Conservation (phyloP, 2,797 vertebrate genomes). For the Phataginus tricuspis region DNA sequence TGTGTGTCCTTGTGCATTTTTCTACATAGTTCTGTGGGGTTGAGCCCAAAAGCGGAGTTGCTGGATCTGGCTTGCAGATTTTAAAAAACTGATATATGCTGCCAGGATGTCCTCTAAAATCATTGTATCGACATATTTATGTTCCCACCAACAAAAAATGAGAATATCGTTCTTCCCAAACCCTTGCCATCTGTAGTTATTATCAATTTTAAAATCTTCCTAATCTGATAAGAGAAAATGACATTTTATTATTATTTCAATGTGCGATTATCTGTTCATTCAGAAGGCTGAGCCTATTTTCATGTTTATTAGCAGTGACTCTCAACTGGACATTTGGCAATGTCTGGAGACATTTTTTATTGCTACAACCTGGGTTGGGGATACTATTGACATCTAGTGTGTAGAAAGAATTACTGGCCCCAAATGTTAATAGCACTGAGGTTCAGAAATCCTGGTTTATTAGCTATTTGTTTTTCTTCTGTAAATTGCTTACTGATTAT, state of each 20-base stretch:
- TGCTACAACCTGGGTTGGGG: neutral
- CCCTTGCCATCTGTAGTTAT: neutral
- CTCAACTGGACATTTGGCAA: neutral
- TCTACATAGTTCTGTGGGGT: neutral
- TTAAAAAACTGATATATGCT: neutral
- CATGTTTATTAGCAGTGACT: neutral
- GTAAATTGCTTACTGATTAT: neutral
- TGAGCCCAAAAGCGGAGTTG: neutral
- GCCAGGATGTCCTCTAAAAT: neutral
- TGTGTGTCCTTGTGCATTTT: neutral
- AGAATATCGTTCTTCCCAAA: neutral
- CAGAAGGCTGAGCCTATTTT: neutral
- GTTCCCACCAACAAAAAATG: neutral
- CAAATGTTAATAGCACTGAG: neutral
- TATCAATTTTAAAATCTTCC: slow-evolving; percentile 11
- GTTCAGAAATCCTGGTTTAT: neutral
- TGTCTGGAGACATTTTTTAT: neutral
- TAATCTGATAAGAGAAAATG: neutral
- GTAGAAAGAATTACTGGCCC: neutral
- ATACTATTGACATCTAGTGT: neutral
- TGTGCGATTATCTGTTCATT: neutral
- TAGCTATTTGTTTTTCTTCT: neutral
- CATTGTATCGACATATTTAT: neutral
- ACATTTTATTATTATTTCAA: slow-evolving; percentile 33
- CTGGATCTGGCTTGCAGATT: neutral